These are phyloP conservation scores for Myopa testacea DNA, from an alignment of 2,888 invertebrate species.

Conservation along the genomic window DNA sequence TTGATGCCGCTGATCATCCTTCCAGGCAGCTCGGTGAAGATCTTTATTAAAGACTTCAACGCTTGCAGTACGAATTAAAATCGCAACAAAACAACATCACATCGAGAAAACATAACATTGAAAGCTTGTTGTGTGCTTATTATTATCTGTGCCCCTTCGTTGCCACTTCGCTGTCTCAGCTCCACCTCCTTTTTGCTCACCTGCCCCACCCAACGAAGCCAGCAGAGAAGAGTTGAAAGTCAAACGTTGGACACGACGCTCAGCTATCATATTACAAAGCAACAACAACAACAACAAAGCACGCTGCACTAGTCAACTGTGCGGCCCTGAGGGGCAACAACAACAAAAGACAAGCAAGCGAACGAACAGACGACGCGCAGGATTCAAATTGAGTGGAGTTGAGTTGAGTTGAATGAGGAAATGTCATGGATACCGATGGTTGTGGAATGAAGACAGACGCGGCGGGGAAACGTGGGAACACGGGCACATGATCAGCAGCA, in stretches of 20 bases:
- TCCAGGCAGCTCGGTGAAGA: constrained; percentile 8
- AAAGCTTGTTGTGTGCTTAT: constrained; percentile 29
- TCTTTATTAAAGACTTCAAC: constrained; percentile 40
- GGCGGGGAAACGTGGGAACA: not conserved
- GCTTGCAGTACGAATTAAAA: constrained; percentile 9
- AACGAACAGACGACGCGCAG: not conserved
- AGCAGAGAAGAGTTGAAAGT: not conserved
- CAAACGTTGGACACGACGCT: constrained; percentile 5
- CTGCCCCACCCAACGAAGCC: constrained; percentile 1
- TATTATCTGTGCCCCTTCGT: constrained; percentile 3
- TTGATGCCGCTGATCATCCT: constrained; percentile 7
- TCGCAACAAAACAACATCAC: not conserved
- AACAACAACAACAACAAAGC: not conserved
- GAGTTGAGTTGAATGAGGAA: constrained; percentile 1
- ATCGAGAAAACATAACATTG: not conserved
- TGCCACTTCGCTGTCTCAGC: constrained; percentile 18
- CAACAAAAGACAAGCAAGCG: not conserved
- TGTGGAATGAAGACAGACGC: not conserved
- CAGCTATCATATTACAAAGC: constrained; percentile 30
- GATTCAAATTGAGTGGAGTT: not conserved
- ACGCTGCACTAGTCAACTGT: too few species aligned
- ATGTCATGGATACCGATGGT: not conserved
- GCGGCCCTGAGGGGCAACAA: not conserved
- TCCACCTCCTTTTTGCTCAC: constrained; percentile 22
- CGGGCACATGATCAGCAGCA: not conserved